phyloP scores from a whole-genome alignment of 2,797 vertebrate genomes.

The Atherinosoma microstoma region DNA sequence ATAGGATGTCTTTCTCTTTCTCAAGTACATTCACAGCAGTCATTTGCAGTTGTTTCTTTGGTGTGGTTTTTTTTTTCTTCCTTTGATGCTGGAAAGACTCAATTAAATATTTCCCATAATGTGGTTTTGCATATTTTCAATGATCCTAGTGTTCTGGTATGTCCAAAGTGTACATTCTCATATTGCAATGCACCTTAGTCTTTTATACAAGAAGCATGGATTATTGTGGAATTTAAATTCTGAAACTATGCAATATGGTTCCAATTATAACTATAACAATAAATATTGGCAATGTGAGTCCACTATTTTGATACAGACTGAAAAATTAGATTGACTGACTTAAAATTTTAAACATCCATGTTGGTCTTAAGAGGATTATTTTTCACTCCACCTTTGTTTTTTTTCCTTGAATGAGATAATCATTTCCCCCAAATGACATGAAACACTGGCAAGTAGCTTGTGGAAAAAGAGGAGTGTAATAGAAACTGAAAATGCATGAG shows the following conservation, averaged over 20 bases:
- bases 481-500: not conserved
- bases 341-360: not conserved
- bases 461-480: not conserved
- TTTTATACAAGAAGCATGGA: not conserved
- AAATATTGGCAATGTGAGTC: not conserved
- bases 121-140: not conserved
- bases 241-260: not conserved
- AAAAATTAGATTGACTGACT: not conserved
- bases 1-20: conserved; percentile 59
- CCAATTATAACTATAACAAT: conserved; percentile 1
- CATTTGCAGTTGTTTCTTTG: not conserved
- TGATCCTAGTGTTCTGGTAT: not conserved
- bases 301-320: not conserved
- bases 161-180: not conserved
- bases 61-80: conserved; percentile 2
- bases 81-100: conserved; percentile 8
- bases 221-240: not conserved
- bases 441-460: not conserved
- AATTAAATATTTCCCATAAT: not conserved
- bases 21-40: conserved; percentile 50
- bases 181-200: not conserved
- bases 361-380: not conserved
- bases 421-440: not conserved
- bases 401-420: not conserved
- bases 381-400: not conserved